phyloP scores from a whole-genome alignment of 2,888 invertebrate genomes.

The Temnothorax ravouxi region DNA sequence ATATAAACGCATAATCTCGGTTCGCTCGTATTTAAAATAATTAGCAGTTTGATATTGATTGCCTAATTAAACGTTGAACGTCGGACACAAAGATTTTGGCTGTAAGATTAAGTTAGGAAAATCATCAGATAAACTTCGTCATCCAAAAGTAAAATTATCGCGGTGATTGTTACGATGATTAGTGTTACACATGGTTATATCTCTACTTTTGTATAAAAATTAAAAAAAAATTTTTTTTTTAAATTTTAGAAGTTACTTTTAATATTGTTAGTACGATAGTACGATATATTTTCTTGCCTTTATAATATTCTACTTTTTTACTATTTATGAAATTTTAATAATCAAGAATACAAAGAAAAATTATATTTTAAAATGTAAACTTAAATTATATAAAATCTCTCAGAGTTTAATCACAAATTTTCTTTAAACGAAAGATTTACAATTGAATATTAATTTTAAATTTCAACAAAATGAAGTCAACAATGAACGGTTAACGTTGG shows the following conservation, averaged over 20 bases:
- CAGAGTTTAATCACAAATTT: neutral
- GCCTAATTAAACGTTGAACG: conserved; percentile 45
- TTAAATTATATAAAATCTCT: neutral
- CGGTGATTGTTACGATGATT: neutral
- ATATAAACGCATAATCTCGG: conserved; percentile 7
- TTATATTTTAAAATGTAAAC: neutral
- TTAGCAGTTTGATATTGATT: conserved; percentile 31
- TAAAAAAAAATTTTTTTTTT: neutral
- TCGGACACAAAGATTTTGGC: conserved; percentile 10
- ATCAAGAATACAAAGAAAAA: neutral
- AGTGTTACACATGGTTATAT: neutral
- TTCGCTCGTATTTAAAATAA: conserved; percentile 4
- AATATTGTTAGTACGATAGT: neutral
- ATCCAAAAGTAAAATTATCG: neutral
- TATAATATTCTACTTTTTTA: neutral
- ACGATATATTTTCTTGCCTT: neutral
- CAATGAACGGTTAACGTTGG: conserved; percentile 24
- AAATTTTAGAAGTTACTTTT: neutral
- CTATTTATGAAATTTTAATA: neutral
- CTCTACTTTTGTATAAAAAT: neutral
- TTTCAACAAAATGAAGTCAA: conserved; percentile 37
- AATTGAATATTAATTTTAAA: conserved; percentile 17
- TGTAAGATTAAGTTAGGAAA: conserved; percentile 16
- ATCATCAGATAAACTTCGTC: neutral
- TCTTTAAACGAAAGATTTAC: neutral